Conservation (phyloP, 2,797 vertebrate genomes). For the Lepilemur ruficaudatus region DNA sequence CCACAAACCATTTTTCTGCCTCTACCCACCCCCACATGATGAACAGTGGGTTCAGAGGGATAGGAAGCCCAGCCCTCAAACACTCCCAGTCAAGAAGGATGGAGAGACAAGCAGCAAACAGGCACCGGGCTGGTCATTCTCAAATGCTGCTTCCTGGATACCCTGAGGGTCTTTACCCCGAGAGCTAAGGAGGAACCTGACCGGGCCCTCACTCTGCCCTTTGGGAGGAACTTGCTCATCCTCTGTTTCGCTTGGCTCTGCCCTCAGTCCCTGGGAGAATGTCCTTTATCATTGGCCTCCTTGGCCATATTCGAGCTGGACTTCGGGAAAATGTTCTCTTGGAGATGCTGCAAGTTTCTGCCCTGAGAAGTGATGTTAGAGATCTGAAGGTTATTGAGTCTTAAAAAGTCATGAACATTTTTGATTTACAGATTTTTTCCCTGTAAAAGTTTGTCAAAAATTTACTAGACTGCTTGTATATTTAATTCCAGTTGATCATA, state of each 20-base stretch:
- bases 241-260: not conserved
- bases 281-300: not conserved
- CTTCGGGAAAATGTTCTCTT: not conserved
- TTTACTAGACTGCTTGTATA: not conserved
- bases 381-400: not conserved
- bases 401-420: not conserved
- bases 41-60: not conserved
- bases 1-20: not conserved
- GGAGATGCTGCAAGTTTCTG: not conserved
- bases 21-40: not conserved
- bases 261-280: not conserved
- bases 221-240: too few relatives aligned
- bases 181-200: too few relatives aligned
- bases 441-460: not conserved
- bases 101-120: fast-evolving
- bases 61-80: not conserved
- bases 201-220: not conserved
- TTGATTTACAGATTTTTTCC: not conserved
- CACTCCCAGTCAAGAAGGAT: not conserved
- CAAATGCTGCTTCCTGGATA: not conserved
- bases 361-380: not conserved
- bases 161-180: not conserved
- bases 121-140: not conserved
- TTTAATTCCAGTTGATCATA: not conserved
- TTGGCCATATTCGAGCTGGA: not conserved